Percentiles rank a stretch among this genome's conserved stretches.
These are phyloP conservation scores for Cariama cristata DNA, from an alignment of 2,113 vertebrate species.

Conservation along the genomic window DNA sequence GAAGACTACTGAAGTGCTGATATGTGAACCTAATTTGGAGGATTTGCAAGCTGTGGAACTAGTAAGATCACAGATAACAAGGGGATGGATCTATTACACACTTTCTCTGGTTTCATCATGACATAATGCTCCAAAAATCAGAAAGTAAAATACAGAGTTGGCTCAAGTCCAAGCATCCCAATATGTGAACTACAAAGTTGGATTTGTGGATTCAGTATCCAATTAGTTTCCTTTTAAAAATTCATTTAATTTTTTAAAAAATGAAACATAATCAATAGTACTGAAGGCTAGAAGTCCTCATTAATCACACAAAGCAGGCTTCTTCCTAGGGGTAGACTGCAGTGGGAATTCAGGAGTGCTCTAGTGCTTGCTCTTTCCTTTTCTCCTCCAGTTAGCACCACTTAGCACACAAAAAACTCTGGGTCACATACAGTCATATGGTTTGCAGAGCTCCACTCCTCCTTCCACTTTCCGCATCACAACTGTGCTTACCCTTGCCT, in stretches of 20 bases:
- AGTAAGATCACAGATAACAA: constrained; percentile 72
- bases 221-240: not conserved
- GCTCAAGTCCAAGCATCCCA: constrained; percentile 45
- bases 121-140: constrained; percentile 66
- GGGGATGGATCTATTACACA: constrained; percentile 59
- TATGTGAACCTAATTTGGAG: constrained; percentile 71
- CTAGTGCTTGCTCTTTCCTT: not conserved
- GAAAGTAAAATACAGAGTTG: constrained; percentile 63
- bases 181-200: constrained; percentile 13
- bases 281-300: not conserved
- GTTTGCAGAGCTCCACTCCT: constrained; percentile 34
- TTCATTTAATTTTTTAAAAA: not conserved
- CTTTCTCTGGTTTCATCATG: constrained; percentile 67
- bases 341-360: not conserved
- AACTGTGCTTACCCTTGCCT: not conserved
- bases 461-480: not conserved
- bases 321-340: not conserved
- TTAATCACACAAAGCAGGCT: not conserved
- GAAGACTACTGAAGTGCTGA: constrained; percentile 67
- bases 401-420: constrained; percentile 26
- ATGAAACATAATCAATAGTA: not conserved
- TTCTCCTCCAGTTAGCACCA: constrained; percentile 8
- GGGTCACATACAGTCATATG: constrained; percentile 56
- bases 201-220: not conserved
- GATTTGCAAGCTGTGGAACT: constrained; percentile 73